Base-by-base conservation (phyloP, 1,140 invertebrate genomes). In the Heliconius himera region DNA sequence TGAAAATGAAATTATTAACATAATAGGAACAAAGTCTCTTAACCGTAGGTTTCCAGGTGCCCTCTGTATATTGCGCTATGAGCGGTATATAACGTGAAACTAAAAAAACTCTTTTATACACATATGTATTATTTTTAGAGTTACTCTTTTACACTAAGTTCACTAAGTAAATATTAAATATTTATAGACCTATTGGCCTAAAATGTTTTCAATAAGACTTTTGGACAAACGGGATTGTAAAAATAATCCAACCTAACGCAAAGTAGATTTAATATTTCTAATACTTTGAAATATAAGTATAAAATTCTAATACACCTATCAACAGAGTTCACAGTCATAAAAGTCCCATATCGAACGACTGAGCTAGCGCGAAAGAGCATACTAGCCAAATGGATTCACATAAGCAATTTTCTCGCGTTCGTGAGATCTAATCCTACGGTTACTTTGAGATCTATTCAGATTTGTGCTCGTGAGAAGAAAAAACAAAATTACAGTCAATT, bases 401-500 rank as follows among this genome's bases (percentile, higher is more conserved):
- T 90, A 89, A 91, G 89, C 88, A 92, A 93, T 92, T 90, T 93
- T 85, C 85, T 81, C 82, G 46, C 83, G 83, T 81, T 88, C 86
- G 84, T 90, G 86, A 88, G 85, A 76, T 66, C 79, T 85, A 93
- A 90, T 82, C 81, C 79, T 76, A 81, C 74, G 83, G 78, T 85
- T 88, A 82, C 72, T 82, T 79, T 89, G 78, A 84, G 82, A 88
- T 87, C 86, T 89, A 89, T 88, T 87, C 87, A 88, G 87, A 90
- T 91, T 90, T 91, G 87, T 85, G 82, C 80, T 87, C 89, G 92
- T 94, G 91, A 92, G 89, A 91, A 91, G 83, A 92, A 94, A 93
- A 94, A 91, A 92, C 84, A 83, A 92, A 92, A 94, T 94, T 92
- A 89, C 87, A 88, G 87, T 87, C 88, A 91, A 92, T 93, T 93